These are phyloP conservation scores for Apotomis capreana DNA, from an alignment of 2,888 invertebrate species.

Conservation along the genomic window DNA sequence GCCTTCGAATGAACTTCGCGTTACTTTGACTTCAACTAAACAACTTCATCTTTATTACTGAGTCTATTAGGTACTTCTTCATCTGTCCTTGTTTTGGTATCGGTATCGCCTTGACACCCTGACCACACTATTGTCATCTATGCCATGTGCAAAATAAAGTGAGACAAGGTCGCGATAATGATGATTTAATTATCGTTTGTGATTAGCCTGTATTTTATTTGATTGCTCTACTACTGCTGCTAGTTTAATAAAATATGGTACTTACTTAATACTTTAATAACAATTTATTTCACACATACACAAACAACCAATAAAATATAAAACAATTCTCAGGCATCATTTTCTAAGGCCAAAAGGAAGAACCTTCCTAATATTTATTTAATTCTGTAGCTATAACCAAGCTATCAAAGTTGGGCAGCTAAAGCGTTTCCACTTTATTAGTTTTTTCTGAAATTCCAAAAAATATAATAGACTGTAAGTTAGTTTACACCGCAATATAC, in stretches of 20 bases:
- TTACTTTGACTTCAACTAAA: slow-evolving; percentile 45
- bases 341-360: no score
- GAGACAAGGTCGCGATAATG: slow-evolving; percentile 36
- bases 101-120: slow-evolving; percentile 35
- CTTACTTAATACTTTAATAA: no score
- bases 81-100: background rate
- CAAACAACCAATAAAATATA: no score
- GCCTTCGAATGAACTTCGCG: slow-evolving; percentile 52
- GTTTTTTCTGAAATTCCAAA: no score
- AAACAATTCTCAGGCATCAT: no score
- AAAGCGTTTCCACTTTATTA: no score
- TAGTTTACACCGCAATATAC: background rate
- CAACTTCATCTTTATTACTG: slow-evolving; percentile 11
- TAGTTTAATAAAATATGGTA: no score
- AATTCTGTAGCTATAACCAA: no score
- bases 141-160: slow-evolving; percentile 36
- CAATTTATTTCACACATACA: no score
- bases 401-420: no score
- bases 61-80: background rate
- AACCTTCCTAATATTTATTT: no score
- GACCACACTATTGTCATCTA: slow-evolving; percentile 41
- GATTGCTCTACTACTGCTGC: background rate
- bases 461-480: background rate
- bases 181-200: slow-evolving; percentile 26
- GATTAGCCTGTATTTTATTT: slow-evolving; percentile 20